Evolutionary conservation across 2,888 invertebrate species (phyloP).

Genomic region (Lordiphosa andalusiaca): DNA sequence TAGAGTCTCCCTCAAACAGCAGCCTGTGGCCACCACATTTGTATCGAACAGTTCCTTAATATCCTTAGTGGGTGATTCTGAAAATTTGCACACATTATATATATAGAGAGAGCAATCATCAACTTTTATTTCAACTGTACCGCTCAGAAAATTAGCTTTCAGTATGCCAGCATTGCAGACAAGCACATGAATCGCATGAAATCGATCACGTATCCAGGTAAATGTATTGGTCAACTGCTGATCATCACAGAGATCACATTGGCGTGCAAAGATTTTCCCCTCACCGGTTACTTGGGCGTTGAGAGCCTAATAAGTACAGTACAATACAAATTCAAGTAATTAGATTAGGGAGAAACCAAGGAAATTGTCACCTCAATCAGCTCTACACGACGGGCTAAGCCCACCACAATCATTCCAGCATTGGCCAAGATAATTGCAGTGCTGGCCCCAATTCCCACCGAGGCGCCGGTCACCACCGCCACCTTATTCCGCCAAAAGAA

Average conservation of each 20-base stretch:
- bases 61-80: slow-evolving; percentile 75
- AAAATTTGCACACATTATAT: background rate
- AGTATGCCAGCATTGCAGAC: slow-evolving; percentile 80
- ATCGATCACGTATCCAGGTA: slow-evolving; percentile 72
- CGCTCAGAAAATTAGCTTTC: slow-evolving; percentile 76
- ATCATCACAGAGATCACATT: slow-evolving; percentile 79
- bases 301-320: slow-evolving; percentile 64
- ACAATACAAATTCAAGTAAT: background rate
- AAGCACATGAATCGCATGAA: slow-evolving; percentile 76
- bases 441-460: slow-evolving; percentile 80
- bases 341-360: background rate
- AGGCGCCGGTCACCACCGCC: slow-evolving; percentile 81
- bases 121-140: slow-evolving; percentile 36
- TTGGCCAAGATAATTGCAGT: slow-evolving; percentile 79
- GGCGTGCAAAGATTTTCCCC: slow-evolving; percentile 76
- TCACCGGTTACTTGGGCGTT: slow-evolving; percentile 68
- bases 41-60: slow-evolving; percentile 78
- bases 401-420: slow-evolving; percentile 82
- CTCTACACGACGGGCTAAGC: slow-evolving; percentile 81
- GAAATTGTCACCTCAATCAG: slow-evolving; percentile 78
- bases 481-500: slow-evolving; percentile 76
- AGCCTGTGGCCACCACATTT: slow-evolving; percentile 83
- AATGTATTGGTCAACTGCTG: slow-evolving; percentile 72
- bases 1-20: slow-evolving; percentile 82
- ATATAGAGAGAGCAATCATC: no score